A percentile compares a stretch with the other conserved stretches of the same genome.
These are phyloP conservation scores for Darwinula stevensoni DNA, from an alignment of 2,888 invertebrate genomes.

Conservation along the genomic window DNA sequence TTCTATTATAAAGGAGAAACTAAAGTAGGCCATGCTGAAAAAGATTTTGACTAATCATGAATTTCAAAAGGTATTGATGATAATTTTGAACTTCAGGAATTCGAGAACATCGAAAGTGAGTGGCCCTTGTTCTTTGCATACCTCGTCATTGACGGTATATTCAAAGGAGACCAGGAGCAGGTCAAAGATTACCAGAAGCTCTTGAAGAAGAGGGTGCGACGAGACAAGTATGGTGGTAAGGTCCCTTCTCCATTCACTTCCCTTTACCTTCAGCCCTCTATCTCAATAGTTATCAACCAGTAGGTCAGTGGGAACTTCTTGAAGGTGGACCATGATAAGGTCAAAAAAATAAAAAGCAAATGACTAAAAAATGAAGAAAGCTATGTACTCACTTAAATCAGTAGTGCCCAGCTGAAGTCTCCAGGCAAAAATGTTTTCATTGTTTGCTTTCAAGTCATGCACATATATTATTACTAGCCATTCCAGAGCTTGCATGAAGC, in stretches of 20 bases:
- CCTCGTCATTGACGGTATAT: constrained; percentile 87
- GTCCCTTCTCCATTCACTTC: no score
- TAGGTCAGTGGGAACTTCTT: no score
- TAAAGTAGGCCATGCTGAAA: constrained; percentile 23
- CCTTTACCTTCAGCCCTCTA: constrained; percentile 4
- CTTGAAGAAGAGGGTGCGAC: constrained; percentile 44
- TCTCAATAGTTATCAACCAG: constrained; percentile 6
- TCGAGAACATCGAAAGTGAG: constrained; percentile 84
- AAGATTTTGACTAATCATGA: background rate
- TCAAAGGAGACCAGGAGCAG: constrained; percentile 55
- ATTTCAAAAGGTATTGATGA: no score
- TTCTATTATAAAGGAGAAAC: constrained; percentile 74
- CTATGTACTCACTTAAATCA: no score
- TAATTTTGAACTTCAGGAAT: constrained; percentile 37
- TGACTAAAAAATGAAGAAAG: no score
- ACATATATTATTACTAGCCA: no score
- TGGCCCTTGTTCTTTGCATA: constrained; percentile 91
- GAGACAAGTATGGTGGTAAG: constrained; percentile 46
- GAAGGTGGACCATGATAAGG: no score
- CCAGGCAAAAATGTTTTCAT: no score
- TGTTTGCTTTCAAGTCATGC: no score
- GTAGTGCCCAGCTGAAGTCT: no score
- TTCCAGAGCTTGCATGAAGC: no score
- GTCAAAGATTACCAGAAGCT: constrained; percentile 70
- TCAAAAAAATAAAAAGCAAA: no score